Evolutionary conservation across 2,797 vertebrate species (phyloP).

Genomic region (Rhinophrynus dorsalis): DNA sequence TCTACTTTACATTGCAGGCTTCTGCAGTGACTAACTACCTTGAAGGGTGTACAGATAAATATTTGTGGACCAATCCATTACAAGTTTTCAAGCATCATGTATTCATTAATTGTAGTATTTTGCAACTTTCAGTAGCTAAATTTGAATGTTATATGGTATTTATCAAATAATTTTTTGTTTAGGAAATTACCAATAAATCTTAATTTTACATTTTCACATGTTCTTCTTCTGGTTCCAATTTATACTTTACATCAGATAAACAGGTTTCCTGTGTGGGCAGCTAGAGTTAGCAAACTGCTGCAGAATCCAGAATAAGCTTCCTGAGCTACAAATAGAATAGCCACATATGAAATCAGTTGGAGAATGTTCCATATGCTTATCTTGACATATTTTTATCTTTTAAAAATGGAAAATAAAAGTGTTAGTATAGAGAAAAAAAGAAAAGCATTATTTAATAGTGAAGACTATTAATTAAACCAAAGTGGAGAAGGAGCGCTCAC

Average conservation of each 20-base stretch:
- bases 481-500: no score
- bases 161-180: not conserved
- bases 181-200: not conserved
- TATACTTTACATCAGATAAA: not conserved
- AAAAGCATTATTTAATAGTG: no score
- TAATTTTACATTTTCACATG: not conserved
- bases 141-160: no score
- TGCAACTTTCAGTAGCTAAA: not conserved
- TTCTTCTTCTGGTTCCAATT: not conserved
- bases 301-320: not conserved
- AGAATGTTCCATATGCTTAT: not conserved
- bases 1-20: no score
- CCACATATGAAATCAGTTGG: not conserved
- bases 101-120: no score
- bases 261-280: not conserved
- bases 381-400: not conserved
- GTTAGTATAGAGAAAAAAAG: no score
- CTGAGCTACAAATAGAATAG: not conserved
- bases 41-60: no score
- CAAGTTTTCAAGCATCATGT: no score
- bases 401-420: no score
- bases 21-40: no score
- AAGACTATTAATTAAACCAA: no score
- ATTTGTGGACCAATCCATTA: no score
- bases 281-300: not conserved